These are phyloP conservation scores for Mylabris phalerata DNA, from an alignment of 1,140 invertebrate genomes.

Conservation along the genomic window DNA sequence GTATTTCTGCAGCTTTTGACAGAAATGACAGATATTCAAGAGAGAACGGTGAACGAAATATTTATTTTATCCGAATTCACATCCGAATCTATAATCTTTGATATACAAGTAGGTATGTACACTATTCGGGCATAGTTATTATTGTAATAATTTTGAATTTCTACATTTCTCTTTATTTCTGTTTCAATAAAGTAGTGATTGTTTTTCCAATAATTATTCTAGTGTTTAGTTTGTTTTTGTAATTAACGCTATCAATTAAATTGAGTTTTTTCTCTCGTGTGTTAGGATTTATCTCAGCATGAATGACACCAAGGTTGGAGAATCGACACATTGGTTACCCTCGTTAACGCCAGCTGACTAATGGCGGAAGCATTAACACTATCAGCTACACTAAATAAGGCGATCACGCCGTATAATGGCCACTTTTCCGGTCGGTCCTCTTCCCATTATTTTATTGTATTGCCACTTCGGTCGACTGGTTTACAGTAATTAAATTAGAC, in stretches of 20 bases:
- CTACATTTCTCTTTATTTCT: too few species aligned
- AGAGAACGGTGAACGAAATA: too few species aligned
- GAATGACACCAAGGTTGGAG: slow-evolving; percentile 12
- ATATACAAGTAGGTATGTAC: too few species aligned
- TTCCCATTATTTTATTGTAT: slow-evolving; percentile 29
- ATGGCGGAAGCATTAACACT: slow-evolving; percentile 41
- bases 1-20: slow-evolving; percentile 23
- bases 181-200: too few species aligned
- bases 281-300: slow-evolving; percentile 18
- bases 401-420: slow-evolving; percentile 35
- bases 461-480: slow-evolving; percentile 16
- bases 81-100: too few species aligned
- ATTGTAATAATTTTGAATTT: too few species aligned
- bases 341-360: slow-evolving; percentile 41
- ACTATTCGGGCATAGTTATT: too few species aligned
- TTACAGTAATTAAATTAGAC: slow-evolving; percentile 31
- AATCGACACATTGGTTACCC: slow-evolving; percentile 37
- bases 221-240: not conserved
- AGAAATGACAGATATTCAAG: slow-evolving; percentile 6
- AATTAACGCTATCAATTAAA: slow-evolving; percentile 16
- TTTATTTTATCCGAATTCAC: too few species aligned
- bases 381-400: slow-evolving; percentile 38
- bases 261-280: not conserved
- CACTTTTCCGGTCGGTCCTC: slow-evolving; percentile 33
- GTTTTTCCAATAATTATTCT: too few species aligned